Base-by-base conservation (phyloP, 2,888 invertebrate species). In the Pristionchus entomophagus region DNA sequence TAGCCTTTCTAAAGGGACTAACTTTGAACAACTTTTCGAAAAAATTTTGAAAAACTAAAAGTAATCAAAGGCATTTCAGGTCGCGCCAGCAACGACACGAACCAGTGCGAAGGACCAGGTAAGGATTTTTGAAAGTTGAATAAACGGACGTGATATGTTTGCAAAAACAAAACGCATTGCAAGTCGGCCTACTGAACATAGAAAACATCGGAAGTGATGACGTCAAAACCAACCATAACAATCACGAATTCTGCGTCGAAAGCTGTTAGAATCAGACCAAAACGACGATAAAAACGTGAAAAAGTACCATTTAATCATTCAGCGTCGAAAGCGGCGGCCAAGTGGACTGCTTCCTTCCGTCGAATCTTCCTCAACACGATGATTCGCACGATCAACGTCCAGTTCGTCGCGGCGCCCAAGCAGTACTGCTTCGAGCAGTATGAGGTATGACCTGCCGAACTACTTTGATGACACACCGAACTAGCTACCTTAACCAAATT, bases 341-440 rank as follows among this genome's bases (percentile, higher is more conserved):
- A 91, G 86, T 93, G 93, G 93, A 92, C 92, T 2, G 93, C 93
- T n/a, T 92, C 92, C 10, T 93, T 92, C 87, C 89, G 92, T 17
- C 89, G 88, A n/a, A 92, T 93, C 59, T 88, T 90, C 73, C 87
- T 93, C 4, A 89, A 91, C 81, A 88, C 90, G 26, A 86, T 91
- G 29, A 88, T 91, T 14, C 73, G 89, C 41, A 92, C 90, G 56
- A 92, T 93, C 78, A 92, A 93, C 80, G 88, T 93, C 19, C 90
- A 92, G 85, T 93, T 93, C 86, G 88, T 92, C 45, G 93, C 91
- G 4, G 93, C 93, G 0, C 93, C 93, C 0, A 88, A 90, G 2
- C 90, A 91, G 65, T 91, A 89, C 86, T 93, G 93, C 86, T 92
- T 93, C 87, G 93, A 93, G 78, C 89, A 90, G 51, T 93, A 93